Evolutionary conservation across 2,888 invertebrate genomes (phyloP), one percentile per base, ranked within the genome.

Genomic region (Eugnorisma glareosa): DNA sequence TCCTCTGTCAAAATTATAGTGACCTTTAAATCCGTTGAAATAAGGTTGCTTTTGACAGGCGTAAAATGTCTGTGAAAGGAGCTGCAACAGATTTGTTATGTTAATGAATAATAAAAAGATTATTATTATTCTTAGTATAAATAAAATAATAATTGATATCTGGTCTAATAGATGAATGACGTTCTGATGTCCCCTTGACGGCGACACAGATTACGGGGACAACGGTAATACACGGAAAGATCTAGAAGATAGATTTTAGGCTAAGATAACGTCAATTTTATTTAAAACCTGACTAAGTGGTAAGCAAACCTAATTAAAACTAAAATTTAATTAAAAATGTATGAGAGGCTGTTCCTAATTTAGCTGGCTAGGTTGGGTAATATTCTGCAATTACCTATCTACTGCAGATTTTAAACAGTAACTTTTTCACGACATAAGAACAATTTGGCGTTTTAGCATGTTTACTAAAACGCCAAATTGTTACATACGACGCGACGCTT

Each of bases 401-500:
- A 70, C 40, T 40, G 45, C 66, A 82, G 24, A 31, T 76, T 82
- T 66, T 61, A 59, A 69, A 45, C 61, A 15, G 24, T 31, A 61
- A 67, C 24, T 8, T 69, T 31, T 77, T 82, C 72, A 83, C 59
- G 68, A 73, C 37, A 51, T 31, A 10, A 24, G 67, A 63, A 6
- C 24, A 40, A 67, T 61, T 37, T 78, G 35, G 28, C 8, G 35
- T 45, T 48, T 69, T 59, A 57, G 7, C 4, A n/a, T 21, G n/a
- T n/a, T n/a, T n/a, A n/a, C n/a, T n/a, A n/a, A n/a, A n/a, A n/a
- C n/a, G n/a, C n/a, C n/a, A n/a, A n/a, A n/a, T n/a, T n/a, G n/a
- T n/a, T n/a, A 70, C 59, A 81, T 77, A 81, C 81, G 57, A 28
- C 57, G 28, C 59, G 73, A 77, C 21, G 37, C 13, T 73, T 80